A percentile compares a stretch with the other conserved stretches of the same genome.
Conservation (phyloP, 2,797 vertebrate genomes). For the Alosa sapidissima region DNA sequence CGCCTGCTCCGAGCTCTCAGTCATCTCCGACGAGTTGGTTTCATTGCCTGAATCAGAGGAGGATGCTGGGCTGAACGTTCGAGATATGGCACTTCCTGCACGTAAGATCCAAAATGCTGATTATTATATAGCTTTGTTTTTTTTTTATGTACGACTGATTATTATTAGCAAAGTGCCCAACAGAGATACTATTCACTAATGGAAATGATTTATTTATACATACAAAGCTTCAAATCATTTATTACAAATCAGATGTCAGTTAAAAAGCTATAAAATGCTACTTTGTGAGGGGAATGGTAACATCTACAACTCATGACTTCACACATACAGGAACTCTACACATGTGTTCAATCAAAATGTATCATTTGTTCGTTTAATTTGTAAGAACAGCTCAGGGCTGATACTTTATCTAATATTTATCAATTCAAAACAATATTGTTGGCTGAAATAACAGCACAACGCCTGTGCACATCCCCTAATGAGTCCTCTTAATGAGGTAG, state of each 20-base stretch:
- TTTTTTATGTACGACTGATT: background rate
- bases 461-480: too few species aligned
- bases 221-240: background rate
- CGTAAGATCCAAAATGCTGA: slow-evolving; percentile 77
- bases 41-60: slow-evolving; percentile 99
- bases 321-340: background rate
- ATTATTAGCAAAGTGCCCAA: too few species aligned
- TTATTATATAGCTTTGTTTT: slow-evolving; percentile 71
- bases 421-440: background rate
- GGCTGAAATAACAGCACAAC: too few species aligned
- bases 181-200: too few species aligned
- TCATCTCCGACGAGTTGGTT: slow-evolving; percentile 99
- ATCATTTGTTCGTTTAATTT: background rate
- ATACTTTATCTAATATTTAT: background rate
- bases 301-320: background rate
- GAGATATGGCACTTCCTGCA: slow-evolving; percentile 96
- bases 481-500: too few species aligned
- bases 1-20: slow-evolving; percentile 94
- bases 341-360: background rate
- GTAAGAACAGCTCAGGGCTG: background rate
- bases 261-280: background rate
- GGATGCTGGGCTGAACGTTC: slow-evolving; percentile 97
- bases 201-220: too few species aligned
- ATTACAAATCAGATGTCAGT: background rate
- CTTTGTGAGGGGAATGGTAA: background rate